Evolutionary conservation across 2,888 invertebrate genomes (phyloP).

Genomic region (Hirtodrosophila alboralis): DNA sequence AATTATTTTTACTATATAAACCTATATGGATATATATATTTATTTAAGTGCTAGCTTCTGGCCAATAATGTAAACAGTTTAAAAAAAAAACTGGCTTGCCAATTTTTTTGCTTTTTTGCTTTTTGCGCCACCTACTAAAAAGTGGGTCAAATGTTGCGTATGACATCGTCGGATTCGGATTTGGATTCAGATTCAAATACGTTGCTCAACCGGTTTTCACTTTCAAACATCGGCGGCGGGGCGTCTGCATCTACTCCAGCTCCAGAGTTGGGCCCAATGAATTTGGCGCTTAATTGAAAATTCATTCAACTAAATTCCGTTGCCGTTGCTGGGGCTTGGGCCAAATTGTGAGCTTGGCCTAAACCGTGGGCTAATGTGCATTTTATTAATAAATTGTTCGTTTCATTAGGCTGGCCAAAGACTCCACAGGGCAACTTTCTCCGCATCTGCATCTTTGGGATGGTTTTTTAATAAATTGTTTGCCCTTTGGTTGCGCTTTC

Average conservation of each 20-base stretch:
- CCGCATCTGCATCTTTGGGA: conserved; percentile 49
- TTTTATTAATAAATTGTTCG: conserved; percentile 76
- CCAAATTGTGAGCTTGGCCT: conserved; percentile 28
- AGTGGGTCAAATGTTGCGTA: conserved; percentile 73
- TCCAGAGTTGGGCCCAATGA: conserved; percentile 16
- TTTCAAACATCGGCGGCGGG: conserved; percentile 59
- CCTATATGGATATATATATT: conserved; percentile 23
- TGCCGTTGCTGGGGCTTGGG: conserved; percentile 14
- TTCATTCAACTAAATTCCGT: conserved; percentile 69
- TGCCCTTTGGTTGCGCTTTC: conserved; percentile 64
- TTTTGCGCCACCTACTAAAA: conserved; percentile 49
- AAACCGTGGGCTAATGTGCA: conserved; percentile 74
- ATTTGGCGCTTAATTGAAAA: conserved; percentile 76
- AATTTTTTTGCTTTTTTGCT: too few relatives aligned
- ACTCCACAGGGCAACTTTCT: conserved; percentile 65
- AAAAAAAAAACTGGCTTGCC: conserved; percentile 63
- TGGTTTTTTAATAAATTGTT: conserved; percentile 64
- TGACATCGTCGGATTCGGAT: conserved; percentile 47
- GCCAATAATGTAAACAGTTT: conserved; percentile 29
- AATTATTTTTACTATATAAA: conserved; percentile 15
- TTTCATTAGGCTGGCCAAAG: conserved; percentile 60
- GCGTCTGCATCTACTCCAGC: conserved; percentile 53
- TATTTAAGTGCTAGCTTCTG: conserved; percentile 25
- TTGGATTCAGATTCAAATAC: conserved; percentile 24
- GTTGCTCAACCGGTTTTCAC: conserved; percentile 63